Evolutionary conservation across 2,888 invertebrate genomes (phyloP).

Genomic region (Macrophya annulata): DNA sequence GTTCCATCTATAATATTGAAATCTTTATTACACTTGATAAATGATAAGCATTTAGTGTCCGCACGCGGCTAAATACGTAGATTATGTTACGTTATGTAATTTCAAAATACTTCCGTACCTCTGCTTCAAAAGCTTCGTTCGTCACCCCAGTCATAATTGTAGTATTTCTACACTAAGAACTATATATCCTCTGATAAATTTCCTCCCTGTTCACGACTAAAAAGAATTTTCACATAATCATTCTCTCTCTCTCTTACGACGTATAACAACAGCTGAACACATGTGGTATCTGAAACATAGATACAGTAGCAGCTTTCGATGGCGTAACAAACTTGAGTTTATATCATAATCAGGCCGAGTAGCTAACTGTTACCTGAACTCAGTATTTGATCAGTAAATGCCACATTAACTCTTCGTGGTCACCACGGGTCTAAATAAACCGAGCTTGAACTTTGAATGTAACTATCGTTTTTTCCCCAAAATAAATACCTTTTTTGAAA

Average conservation of each 20-base stretch:
- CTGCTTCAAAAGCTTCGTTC: conserved; percentile 29
- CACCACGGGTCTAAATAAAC: too few relatives aligned
- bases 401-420: too few relatives aligned
- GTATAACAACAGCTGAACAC: not conserved
- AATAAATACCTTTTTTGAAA: too few relatives aligned
- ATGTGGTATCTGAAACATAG: conserved; percentile 14
- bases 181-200: not conserved
- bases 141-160: conserved; percentile 39
- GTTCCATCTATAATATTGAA: conserved; percentile 58
- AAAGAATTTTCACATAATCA: not conserved
- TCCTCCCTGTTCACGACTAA: not conserved
- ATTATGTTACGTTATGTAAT: not conserved
- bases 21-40: not conserved
- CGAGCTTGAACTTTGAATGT: too few relatives aligned
- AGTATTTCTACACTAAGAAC: not conserved
- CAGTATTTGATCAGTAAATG: not conserved
- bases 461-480: too few relatives aligned
- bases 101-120: conserved; percentile 14
- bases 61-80: not conserved
- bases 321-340: not conserved
- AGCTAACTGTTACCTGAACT: not conserved
- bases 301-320: conserved; percentile 10
- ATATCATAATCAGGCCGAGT: not conserved
- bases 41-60: too few relatives aligned
- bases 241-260: not conserved